These are phyloP conservation scores for Lordiphosa andalusiaca DNA, from an alignment of 2,888 invertebrate genomes.

Conservation along the genomic window DNA sequence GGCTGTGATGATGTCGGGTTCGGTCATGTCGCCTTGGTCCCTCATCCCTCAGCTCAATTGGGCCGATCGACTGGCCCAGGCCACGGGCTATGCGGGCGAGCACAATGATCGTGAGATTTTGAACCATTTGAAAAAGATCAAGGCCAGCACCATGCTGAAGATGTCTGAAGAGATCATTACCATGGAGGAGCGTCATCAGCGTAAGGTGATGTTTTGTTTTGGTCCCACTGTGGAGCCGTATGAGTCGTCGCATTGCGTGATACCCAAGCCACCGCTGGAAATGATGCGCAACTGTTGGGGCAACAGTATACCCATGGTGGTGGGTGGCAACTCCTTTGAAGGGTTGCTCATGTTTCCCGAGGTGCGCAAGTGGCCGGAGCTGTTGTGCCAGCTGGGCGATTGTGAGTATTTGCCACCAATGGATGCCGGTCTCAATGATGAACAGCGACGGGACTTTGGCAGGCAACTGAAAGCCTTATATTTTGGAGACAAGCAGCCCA, in stretches of 20 bases:
- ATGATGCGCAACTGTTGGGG: conserved; percentile 79
- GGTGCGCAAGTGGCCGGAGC: conserved; percentile 73
- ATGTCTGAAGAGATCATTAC: conserved; percentile 77
- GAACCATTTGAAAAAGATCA: conserved; percentile 75
- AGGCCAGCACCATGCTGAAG: conserved; percentile 75
- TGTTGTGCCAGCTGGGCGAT: conserved; percentile 68
- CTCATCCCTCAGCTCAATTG: conserved; percentile 68
- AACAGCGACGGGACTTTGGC: conserved; percentile 76
- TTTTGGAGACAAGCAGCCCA: conserved; percentile 79
- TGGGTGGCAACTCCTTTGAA: conserved; percentile 79
- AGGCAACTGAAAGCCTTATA: conserved; percentile 79
- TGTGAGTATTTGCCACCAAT: conserved; percentile 77
- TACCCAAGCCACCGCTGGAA: conserved; percentile 73
- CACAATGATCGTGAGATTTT: conserved; percentile 77
- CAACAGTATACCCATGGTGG: conserved; percentile 77
- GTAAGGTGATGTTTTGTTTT: conserved; percentile 74
- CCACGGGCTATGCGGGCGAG: conserved; percentile 76
- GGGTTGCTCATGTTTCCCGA: conserved; percentile 77
- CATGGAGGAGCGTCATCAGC: conserved; percentile 73
- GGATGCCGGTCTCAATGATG: conserved; percentile 66
- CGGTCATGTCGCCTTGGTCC: conserved; percentile 76
- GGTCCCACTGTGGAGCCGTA: conserved; percentile 78
- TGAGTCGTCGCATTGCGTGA: conserved; percentile 71
- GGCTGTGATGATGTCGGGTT: conserved; percentile 78
- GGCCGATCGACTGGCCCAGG: conserved; percentile 76